A percentile compares a stretch with the other conserved stretches of the same genome.
Conservation (phyloP, 2,797 vertebrate genomes). For the Percopsis omiscomaycus region DNA sequence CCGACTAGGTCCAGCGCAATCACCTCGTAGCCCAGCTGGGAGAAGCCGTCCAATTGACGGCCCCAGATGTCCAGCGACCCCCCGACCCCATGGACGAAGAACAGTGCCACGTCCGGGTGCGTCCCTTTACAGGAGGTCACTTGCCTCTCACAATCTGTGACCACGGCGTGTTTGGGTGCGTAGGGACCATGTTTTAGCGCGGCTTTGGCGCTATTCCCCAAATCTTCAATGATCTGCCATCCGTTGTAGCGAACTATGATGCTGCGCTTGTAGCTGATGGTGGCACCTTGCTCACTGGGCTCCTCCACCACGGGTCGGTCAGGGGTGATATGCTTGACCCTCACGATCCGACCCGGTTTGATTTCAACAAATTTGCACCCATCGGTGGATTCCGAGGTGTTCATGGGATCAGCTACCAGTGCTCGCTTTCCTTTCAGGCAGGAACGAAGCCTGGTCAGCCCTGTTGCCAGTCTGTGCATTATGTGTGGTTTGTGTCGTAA, state of each 20-base stretch:
- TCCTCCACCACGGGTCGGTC: conserved; percentile 65
- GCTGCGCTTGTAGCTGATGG: conserved; percentile 86
- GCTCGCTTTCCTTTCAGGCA: conserved; percentile 86
- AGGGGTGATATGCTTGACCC: conserved; percentile 84
- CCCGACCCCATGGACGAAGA: conserved; percentile 96
- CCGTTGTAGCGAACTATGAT: conserved; percentile 92
- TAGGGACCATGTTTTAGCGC: conserved; percentile 77
- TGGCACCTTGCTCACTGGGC: conserved; percentile 57
- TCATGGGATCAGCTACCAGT: conserved; percentile 85
- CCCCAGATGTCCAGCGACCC: conserved; percentile 96
- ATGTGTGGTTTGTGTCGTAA: no score
- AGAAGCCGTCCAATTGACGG: conserved; percentile 94
- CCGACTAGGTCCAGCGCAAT: conserved; percentile 90
- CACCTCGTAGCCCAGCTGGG: conserved; percentile 90
- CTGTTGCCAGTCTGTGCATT: no score
- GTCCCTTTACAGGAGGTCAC: conserved; percentile 89
- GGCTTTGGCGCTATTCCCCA: conserved; percentile 76
- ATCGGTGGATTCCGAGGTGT: conserved; percentile 82
- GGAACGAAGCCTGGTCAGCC: not conserved
- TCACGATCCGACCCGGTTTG: conserved; percentile 88
- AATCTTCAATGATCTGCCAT: conserved; percentile 91
- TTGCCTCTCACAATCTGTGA: conserved; percentile 88
- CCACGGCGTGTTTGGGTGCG: conserved; percentile 85
- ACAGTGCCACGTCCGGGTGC: conserved; percentile 88
- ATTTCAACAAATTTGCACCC: conserved; percentile 95